Conservation (phyloP, 2,888 invertebrate genomes). For the Carterocephalus palaemon region DNA sequence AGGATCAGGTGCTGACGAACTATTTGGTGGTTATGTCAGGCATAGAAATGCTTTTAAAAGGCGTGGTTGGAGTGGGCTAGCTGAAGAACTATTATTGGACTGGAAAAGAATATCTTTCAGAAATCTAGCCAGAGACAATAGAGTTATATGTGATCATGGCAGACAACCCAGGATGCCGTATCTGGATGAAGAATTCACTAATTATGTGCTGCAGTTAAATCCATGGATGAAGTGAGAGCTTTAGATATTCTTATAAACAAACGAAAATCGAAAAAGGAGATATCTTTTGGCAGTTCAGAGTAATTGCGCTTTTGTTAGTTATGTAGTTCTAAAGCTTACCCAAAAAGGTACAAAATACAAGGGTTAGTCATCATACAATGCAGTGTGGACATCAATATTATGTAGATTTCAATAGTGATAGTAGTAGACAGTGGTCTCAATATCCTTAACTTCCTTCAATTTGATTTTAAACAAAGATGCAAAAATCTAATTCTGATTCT, state of each 20-base stretch:
- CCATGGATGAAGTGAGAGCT: conserved; percentile 82
- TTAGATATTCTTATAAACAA: not conserved
- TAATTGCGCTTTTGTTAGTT: too few relatives aligned
- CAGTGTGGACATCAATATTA: too few relatives aligned
- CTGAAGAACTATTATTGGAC: conserved; percentile 85
- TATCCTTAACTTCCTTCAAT: too few relatives aligned
- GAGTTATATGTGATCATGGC: conserved; percentile 94
- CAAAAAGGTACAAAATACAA: too few relatives aligned
- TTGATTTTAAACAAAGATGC: too few relatives aligned
- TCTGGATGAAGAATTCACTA: conserved; percentile 84
- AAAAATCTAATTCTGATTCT: too few relatives aligned
- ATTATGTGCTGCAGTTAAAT: conserved; percentile 80
- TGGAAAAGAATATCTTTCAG: conserved; percentile 91
- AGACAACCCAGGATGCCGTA: conserved; percentile 89
- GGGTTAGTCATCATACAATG: too few relatives aligned
- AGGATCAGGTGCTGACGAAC: conserved; percentile 98
- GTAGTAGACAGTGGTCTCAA: too few relatives aligned
- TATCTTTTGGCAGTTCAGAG: too few relatives aligned
- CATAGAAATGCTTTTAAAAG: conserved; percentile 87
- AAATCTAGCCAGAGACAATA: conserved; percentile 96
- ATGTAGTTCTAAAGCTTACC: too few relatives aligned
- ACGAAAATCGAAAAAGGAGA: too few relatives aligned
- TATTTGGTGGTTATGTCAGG: conserved; percentile 95
- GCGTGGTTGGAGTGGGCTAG: conserved; percentile 74
- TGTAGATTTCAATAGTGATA: too few relatives aligned